phyloP scores from a whole-genome alignment of 1,140 invertebrate genomes.

The Platyura marginata region DNA sequence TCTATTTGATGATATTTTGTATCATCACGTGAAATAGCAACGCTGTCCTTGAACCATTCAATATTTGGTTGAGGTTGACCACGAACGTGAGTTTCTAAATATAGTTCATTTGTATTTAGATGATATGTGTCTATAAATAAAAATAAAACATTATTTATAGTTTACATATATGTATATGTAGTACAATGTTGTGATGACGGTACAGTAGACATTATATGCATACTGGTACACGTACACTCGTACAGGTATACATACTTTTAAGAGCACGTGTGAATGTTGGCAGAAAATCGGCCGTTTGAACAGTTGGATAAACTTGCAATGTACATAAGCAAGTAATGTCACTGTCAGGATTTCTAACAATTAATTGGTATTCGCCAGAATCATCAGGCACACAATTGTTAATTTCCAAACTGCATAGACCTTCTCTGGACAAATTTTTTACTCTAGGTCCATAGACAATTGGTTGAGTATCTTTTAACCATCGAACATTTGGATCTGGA shows the following conservation, averaged over 20 bases:
- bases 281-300: slow-evolving; percentile 16
- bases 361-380: slow-evolving; percentile 26
- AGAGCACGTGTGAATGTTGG: slow-evolving; percentile 20
- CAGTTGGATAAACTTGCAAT: slow-evolving; percentile 25
- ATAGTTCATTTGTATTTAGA: slow-evolving; percentile 19
- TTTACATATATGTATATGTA: too few species aligned
- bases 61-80: slow-evolving; percentile 59
- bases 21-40: slow-evolving; percentile 25
- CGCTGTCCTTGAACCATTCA: slow-evolving; percentile 67
- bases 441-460: slow-evolving; percentile 15
- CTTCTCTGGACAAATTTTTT: slow-evolving; percentile 21
- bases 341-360: slow-evolving; percentile 28
- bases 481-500: slow-evolving; percentile 18
- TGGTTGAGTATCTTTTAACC: slow-evolving; percentile 20
- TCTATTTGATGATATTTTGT: slow-evolving; percentile 30
- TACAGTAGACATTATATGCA: too few species aligned
- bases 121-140: slow-evolving; percentile 19
- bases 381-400: slow-evolving; percentile 18
- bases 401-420: slow-evolving; percentile 32
- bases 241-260: slow-evolving; percentile 15
- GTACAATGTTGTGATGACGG: too few species aligned
- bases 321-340: slow-evolving; percentile 27
- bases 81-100: slow-evolving; percentile 35
- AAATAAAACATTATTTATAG: too few species aligned
- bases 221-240: too few species aligned